These are phyloP conservation scores for Sturnira hondurensis DNA, from an alignment of 2,113 vertebrate genomes.

Conservation along the genomic window DNA sequence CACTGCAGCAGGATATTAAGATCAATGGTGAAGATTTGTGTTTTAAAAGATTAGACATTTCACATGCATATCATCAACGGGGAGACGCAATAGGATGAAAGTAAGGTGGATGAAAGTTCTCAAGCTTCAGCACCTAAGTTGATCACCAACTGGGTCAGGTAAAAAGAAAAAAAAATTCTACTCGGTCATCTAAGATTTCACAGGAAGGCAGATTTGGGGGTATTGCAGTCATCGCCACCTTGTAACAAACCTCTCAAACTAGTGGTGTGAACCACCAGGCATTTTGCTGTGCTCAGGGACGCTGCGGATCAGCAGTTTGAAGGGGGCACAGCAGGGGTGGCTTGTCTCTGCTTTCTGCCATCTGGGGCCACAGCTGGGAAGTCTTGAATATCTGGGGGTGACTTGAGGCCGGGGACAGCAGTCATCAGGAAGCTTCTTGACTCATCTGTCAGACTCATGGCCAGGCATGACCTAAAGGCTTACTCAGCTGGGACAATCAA, in stretches of 20 bases:
- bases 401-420: not conserved
- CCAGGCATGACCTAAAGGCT: not conserved
- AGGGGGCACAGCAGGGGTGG: not conserved
- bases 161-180: slow-evolving; percentile 63
- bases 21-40: slow-evolving; percentile 75
- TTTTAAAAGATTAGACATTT: slow-evolving; percentile 75
- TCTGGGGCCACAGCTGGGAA: not conserved
- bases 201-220: slow-evolving; percentile 14
- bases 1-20: slow-evolving; percentile 71
- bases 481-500: not conserved
- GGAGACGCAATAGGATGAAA: slow-evolving; percentile 65
- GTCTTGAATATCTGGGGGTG: not conserved
- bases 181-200: slow-evolving; percentile 40
- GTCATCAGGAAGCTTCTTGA: not conserved
- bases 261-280: not conserved
- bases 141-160: slow-evolving; percentile 71
- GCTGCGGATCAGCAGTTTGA: not conserved
- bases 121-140: slow-evolving; percentile 60
- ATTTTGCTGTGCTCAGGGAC: not conserved
- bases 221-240: not conserved
- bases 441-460: not conserved
- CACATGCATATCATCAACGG: slow-evolving; percentile 76
- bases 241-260: not conserved
- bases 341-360: not conserved
- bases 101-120: slow-evolving; percentile 71